Evolutionary conservation across 2,797 vertebrate genomes (phyloP), one percentile per base, ranked within the genome.

Genomic region (Paramormyrops hopkinsi): DNA sequence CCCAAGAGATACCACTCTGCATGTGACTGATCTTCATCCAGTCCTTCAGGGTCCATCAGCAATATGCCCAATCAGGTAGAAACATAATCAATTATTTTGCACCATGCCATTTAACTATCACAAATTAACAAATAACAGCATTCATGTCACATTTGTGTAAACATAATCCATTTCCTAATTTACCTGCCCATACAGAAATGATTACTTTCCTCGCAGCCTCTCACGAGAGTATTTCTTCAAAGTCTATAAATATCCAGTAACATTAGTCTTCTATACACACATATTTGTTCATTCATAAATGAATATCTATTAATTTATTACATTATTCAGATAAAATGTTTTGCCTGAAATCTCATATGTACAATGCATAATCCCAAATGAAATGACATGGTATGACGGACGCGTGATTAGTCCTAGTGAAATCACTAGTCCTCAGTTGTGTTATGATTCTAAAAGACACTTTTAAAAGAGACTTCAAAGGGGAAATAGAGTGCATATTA

Each of bases 131-230:
- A 65, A 33, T 73, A 73, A 37, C 69, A 73, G 4, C 76, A 46
- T 82, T 46, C 59, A 65, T 1, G 41, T 82, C 41, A 82, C 76
- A 82, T 82, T 82, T 46, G 76, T 82, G 19, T 82, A 46, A 82
- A 82, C 73, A 79, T 82, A 11, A 82, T 82, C 41, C 73, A 79
- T n/a, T 41, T 79, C 73, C 73, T 44, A 79, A 79, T 79, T 79
- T 41, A 46, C 17, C 76, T 82, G 19, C 2, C 76, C 19, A 46
- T n/a, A 82, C 76, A 82, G 19, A 46, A 82, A 82, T 82, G 0
- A 41, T 44, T 82, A 22, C 17, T 33, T 76, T 76, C 69, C 69
- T n/a, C 17, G 0, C 73, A 79, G 73, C 73, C 14, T 41, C 73
- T n/a, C 41, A 19, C 33, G 2, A 82, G 37, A 82, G 17, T 46